Conservation (phyloP, 2,113 vertebrate genomes). For the Plecotus auritus region DNA sequence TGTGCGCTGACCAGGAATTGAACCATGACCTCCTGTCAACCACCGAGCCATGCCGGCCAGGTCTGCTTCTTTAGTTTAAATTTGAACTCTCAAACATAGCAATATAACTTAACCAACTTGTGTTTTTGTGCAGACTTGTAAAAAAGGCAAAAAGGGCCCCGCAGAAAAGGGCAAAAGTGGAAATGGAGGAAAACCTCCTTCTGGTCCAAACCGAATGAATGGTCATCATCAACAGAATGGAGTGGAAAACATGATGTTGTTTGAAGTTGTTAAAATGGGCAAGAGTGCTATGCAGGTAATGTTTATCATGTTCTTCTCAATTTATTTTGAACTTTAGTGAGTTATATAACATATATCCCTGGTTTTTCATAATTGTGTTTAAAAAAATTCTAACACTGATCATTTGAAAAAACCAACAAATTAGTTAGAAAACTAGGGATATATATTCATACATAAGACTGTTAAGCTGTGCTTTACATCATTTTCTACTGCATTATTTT, state of each 20-base stretch:
- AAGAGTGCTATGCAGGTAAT: conserved; percentile 99
- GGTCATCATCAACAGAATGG: conserved; percentile 99
- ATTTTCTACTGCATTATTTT: conserved; percentile 23
- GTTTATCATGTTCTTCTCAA: background rate
- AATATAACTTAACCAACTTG: conserved; percentile 29
- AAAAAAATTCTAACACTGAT: background rate
- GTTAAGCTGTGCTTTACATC: background rate
- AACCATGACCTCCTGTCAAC: no score
- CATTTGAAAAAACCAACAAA: background rate
- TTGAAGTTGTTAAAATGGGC: conserved; percentile 98
- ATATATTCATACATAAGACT: background rate
- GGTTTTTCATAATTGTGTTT: conserved; percentile 22
- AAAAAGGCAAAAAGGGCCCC: conserved; percentile 93
- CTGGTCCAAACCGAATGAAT: conserved; percentile 93
- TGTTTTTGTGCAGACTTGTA: conserved; percentile 84
- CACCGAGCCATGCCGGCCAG: no score
- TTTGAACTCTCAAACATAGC: conserved; percentile 43
- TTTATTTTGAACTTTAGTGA: conserved; percentile 22
- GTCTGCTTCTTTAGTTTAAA: background rate
- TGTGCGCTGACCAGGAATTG: no score
- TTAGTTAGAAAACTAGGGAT: background rate
- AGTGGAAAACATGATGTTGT: conserved; percentile 99
- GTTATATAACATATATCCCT: background rate
- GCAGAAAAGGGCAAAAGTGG: conserved; percentile 93
- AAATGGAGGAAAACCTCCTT: conserved; percentile 85